Conservation (phyloP, 2,113 vertebrate genomes). For the Paedocypris sp. region DNA sequence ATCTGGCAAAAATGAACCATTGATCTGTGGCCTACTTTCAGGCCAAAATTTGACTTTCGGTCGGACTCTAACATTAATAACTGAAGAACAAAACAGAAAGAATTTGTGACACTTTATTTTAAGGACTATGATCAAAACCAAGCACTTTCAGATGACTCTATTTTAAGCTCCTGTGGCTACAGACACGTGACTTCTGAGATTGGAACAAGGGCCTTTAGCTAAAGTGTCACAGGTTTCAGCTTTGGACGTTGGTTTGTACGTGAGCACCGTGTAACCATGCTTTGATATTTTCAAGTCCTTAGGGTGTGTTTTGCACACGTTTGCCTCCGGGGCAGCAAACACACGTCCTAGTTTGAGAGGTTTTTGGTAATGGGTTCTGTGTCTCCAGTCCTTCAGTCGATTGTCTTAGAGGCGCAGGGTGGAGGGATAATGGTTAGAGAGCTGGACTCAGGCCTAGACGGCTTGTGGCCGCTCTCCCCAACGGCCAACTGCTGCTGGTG, state of each 20-base stretch:
- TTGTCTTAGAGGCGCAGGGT: conserved; percentile 56
- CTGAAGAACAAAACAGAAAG: too few species aligned
- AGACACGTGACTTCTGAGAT: neutral
- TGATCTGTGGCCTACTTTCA: too few species aligned
- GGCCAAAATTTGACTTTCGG: too few species aligned
- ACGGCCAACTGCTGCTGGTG: conserved; percentile 65
- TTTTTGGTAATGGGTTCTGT: conserved; percentile 51
- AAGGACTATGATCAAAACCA: neutral
- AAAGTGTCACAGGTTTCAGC: neutral
- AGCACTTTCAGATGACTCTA: neutral
- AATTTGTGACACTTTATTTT: neutral
- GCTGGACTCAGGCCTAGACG: conserved; percentile 50
- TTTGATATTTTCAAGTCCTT: neutral
- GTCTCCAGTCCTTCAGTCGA: conserved; percentile 11
- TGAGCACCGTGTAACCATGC: neutral
- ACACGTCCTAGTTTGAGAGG: conserved; percentile 1
- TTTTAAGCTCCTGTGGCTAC: too few species aligned
- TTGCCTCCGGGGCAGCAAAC: neutral
- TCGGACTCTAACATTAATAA: neutral
- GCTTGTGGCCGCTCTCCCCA: conserved; percentile 48
- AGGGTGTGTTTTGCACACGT: neutral
- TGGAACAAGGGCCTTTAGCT: neutral
- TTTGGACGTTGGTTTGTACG: neutral
- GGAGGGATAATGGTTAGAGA: conserved; percentile 58
- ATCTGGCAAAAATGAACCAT: too few species aligned